Base-by-base conservation (phyloP, 1,140 invertebrate species). In the Eupristina koningsbergeri region DNA sequence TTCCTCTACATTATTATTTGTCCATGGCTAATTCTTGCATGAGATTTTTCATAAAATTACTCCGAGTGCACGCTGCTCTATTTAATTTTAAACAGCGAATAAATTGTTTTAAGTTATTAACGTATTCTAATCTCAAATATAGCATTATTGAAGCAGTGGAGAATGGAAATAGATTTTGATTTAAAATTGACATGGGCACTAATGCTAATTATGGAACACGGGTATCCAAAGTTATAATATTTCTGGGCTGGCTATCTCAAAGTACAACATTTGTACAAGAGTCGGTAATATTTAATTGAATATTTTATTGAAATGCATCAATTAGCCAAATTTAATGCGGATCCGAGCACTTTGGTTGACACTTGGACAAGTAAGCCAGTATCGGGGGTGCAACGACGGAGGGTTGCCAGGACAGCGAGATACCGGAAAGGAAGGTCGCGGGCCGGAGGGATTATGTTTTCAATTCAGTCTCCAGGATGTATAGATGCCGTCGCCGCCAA, bases 301-400 rank as follows among this genome's bases (percentile, higher is more conserved):
- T n/a, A n/a, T n/a, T n/a, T 64, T n/a, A 64, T 64, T 29, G 26
- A 64, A 64, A 17, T 19, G 3, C n/a, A n/a, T n/a, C 81, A 79
- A 83, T 83, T 83, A 77, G 74, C 31, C 74, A 69, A 83, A 77
- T 76, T 75, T n/a, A 11, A 76, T 45, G 58, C 50, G 45, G 36
- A 47, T 47, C 31, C 29, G 26, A n/a, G 22, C 22, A 61, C 75
- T 77, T 39, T 63, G 3, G 3, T 63, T 13, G 26, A 13, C 13
- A 29, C 29, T 63, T 13, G 58, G 26, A 63, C 58, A 19, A 53
- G 50, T n/a, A n/a, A n/a, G n/a, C 15, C 17, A 9, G 50, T 19
- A 53, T 53, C 50, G n/a, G n/a, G n/a, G n/a, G n/a, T n/a, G n/a
- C n/a, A n/a, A n/a, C n/a, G n/a, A n/a, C n/a, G n/a, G n/a, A n/a